Evolutionary conservation across 2,888 invertebrate genomes (phyloP), one percentile per base, ranked within the genome.

Genomic region (Drosophila paucipuncta): DNA sequence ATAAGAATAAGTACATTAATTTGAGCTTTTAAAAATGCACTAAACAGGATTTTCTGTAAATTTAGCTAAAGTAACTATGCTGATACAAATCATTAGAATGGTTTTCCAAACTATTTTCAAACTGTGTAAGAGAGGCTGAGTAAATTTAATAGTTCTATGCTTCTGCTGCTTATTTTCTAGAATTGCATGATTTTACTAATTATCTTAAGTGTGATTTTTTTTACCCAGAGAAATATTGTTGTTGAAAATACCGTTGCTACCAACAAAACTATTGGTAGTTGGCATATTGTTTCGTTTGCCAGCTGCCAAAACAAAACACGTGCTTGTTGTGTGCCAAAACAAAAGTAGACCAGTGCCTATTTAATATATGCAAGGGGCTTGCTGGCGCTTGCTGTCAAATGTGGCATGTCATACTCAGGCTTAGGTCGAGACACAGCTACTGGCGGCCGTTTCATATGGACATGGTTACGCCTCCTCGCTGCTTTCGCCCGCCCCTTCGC

Each of bases 181-280:
- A 28, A 28, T 28, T 2, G 16, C 16, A 16, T 9, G 18, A 35
- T 37, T 4, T 18, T 5, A 22, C 1, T 22, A 22, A 5, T 2
- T 25, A 7, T 33, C 33, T 11, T 4, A 3, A 33, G 16, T 30
- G 16, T 57, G 7, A 7, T 6, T 11, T 18, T 54, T 76, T 61
- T 71, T 69, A n/a, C 22, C 39, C 7, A 50, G 70, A 62, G 35
- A 30, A 75, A 86, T 79, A 81, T 84, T 82, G 57, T 60, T 68
- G 57, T 58, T 67, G 50, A 64, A 63, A 57, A 73, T 73, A 55
- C 30, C 37, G 33, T 35, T 53, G 28, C 47, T 13, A 25, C 9
- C 43, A 18, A n/a, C 11, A 16, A 53, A 72, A 80, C 53, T 58
- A 60, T 76, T 47, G 49, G 18, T 49, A 25, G 52, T 60, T 53